Percentiles rank a stretch among this genome's conserved stretches.
These are phyloP conservation scores for Zygothrica quintamaculata DNA, from an alignment of 2,888 invertebrate species.

Conservation along the genomic window DNA sequence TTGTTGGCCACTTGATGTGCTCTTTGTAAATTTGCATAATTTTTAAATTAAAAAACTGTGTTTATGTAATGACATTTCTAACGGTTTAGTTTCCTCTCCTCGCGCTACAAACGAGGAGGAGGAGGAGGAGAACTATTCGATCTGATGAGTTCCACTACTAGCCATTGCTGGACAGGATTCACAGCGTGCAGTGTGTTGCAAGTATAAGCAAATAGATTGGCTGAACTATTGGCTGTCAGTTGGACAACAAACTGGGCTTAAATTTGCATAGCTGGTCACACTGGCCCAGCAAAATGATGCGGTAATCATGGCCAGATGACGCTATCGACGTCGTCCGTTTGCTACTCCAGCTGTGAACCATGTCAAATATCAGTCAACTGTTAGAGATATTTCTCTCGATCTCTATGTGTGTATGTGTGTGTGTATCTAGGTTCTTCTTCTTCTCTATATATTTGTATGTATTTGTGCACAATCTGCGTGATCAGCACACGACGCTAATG, in stretches of 20 bases:
- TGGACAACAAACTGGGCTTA: constrained; percentile 37
- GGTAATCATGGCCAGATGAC: constrained; percentile 44
- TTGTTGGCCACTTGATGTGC: constrained; percentile 20
- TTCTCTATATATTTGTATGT: constrained; percentile 32
- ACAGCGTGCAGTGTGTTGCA: no score
- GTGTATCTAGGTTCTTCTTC: constrained; percentile 11
- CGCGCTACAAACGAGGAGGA: no score
- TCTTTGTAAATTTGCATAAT: constrained; percentile 69
- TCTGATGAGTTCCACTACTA: constrained; percentile 75
- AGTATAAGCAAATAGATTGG: constrained; percentile 13
- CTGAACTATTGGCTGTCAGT: constrained; percentile 21
- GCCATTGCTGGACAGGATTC: no score
- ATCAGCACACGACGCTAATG: constrained; percentile 81
- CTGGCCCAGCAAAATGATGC: constrained; percentile 14
- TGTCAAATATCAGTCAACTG: constrained; percentile 61
- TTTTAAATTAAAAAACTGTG: constrained; percentile 71
- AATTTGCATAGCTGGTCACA: constrained; percentile 68
- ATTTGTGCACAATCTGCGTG: constrained; percentile 69
- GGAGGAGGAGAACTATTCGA: no score
- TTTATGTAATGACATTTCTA: constrained; percentile 76
- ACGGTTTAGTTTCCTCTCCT: no score
- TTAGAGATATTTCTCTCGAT: no score
- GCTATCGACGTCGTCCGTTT: constrained; percentile 12
- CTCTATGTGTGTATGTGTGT: not conserved
- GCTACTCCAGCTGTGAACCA: constrained; percentile 45